Evolutionary conservation across 2,797 vertebrate genomes (phyloP).

Genomic region (Eulemur coronatus): DNA sequence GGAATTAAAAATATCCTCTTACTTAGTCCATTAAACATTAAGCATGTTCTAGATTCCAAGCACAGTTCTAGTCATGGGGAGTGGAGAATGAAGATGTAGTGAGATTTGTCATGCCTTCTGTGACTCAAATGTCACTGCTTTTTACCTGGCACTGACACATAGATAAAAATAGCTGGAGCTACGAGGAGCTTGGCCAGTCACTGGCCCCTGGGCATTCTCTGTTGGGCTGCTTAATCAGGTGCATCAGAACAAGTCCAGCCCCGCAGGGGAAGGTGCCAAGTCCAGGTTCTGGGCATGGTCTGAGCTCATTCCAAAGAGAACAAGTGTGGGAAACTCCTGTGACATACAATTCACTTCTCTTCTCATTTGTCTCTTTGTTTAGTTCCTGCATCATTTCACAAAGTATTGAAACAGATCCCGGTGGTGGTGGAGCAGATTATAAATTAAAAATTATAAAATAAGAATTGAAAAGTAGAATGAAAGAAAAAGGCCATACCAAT

Average conservation of each 20-base stretch:
- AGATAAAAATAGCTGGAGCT: neutral
- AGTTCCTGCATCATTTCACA: neutral
- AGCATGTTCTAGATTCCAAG: neutral
- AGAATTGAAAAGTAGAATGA: neutral
- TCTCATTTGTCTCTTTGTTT: neutral
- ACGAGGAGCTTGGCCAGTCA: neutral
- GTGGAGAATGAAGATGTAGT: neutral
- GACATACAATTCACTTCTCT: neutral
- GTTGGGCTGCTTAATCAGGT: neutral
- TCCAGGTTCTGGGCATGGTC: neutral
- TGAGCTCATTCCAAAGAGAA: neutral
- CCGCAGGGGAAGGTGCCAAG: neutral
- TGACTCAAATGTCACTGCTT: neutral
- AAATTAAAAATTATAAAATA: constrained; percentile 8
- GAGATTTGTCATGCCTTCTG: neutral
- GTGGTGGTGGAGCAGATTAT: neutral
- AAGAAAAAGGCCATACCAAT: neutral
- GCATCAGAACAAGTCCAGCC: neutral
- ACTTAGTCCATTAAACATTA: neutral
- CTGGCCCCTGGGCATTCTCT: neutral
- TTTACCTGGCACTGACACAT: neutral
- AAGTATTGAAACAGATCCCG: neutral
- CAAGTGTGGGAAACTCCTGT: neutral
- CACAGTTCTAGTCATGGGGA: neutral
- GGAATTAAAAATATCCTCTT: neutral